A percentile compares a stretch with the other conserved stretches of the same genome.
Evolutionary conservation across 2,888 invertebrate genomes (phyloP).

Genomic region (Podotricha telesiphe): DNA sequence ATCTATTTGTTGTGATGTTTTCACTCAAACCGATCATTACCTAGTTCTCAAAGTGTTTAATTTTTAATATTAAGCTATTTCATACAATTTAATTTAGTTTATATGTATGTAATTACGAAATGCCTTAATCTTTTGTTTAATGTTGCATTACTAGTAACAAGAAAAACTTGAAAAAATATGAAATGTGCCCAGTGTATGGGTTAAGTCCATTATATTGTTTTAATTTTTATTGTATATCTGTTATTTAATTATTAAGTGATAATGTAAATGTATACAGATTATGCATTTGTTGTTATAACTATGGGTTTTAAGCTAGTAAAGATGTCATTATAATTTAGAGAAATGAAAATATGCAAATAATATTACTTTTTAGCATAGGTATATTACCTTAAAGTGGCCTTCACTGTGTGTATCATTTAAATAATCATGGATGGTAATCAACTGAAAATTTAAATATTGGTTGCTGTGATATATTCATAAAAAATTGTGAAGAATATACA

Average conservation of each 20-base stretch:
- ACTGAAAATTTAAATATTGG: neutral
- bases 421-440: neutral
- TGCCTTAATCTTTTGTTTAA: constrained; percentile 41
- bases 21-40: constrained; percentile 26
- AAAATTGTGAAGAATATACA: neutral
- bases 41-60: constrained; percentile 29
- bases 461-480: constrained; percentile 7
- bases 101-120: constrained; percentile 15
- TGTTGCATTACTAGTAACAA: constrained; percentile 9
- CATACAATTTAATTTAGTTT: constrained; percentile 25
- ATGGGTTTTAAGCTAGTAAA: constrained; percentile 6
- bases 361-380: neutral
- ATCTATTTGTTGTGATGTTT: constrained; percentile 41
- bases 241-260: constrained; percentile 17
- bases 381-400: constrained; percentile 19
- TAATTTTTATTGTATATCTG: constrained; percentile 10
- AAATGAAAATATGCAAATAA: constrained; percentile 7
- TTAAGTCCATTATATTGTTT: constrained; percentile 20
- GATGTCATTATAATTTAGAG: constrained; percentile 18
- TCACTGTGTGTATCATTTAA: constrained; percentile 6
- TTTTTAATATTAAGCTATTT: constrained; percentile 30
- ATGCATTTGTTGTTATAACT: constrained; percentile 29
- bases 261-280: constrained; percentile 13
- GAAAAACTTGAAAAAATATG: constrained; percentile 25
- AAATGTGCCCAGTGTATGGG: constrained; percentile 45